Percentiles rank a stretch among this genome's conserved stretches.
Evolutionary conservation across 2,797 vertebrate genomes (phyloP).

Genomic region (Gallinago nigripennis): DNA sequence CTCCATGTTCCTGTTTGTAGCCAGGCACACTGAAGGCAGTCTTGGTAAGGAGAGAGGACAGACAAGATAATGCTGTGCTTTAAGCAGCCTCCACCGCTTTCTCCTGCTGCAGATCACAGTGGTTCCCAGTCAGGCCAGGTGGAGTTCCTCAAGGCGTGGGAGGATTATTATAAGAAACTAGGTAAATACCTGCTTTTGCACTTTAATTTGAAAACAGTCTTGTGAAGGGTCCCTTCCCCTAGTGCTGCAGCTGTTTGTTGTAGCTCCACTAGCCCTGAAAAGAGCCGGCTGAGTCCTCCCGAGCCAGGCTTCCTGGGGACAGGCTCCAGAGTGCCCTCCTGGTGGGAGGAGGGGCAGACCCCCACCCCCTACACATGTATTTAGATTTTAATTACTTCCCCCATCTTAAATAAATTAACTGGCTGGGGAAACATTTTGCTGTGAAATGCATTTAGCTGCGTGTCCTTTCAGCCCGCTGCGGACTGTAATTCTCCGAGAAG

Average conservation of each 20-base stretch:
- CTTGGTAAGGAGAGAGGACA: not conserved
- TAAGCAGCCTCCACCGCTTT: not conserved
- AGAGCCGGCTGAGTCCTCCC: accelerated
- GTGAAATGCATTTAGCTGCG: conserved; percentile 25
- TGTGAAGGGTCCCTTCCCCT: not conserved
- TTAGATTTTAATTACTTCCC: conserved; percentile 65
- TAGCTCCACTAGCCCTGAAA: not conserved
- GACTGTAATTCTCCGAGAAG: conserved; percentile 42
- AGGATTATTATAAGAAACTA: conserved; percentile 80
- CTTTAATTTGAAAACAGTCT: not conserved
- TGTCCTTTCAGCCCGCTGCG: conserved; percentile 46
- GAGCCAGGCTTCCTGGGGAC: not conserved
- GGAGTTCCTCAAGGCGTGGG: conserved; percentile 74
- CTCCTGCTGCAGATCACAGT: conserved; percentile 71
- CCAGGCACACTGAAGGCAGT: not conserved
- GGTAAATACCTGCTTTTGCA: conserved; percentile 46
- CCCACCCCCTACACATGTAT: conserved; percentile 54
- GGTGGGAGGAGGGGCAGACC: conserved; percentile 6
- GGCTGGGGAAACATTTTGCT: conserved; percentile 45
- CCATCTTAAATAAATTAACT: conserved; percentile 47
- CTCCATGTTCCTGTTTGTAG: conserved; percentile 40
- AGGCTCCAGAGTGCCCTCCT: not conserved
- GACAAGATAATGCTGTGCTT: not conserved
- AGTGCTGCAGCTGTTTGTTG: not conserved
- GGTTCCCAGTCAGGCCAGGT: conserved; percentile 81